These are phyloP conservation scores for Elgaria multicarinata DNA, from an alignment of 2,113 vertebrate species.

Conservation along the genomic window DNA sequence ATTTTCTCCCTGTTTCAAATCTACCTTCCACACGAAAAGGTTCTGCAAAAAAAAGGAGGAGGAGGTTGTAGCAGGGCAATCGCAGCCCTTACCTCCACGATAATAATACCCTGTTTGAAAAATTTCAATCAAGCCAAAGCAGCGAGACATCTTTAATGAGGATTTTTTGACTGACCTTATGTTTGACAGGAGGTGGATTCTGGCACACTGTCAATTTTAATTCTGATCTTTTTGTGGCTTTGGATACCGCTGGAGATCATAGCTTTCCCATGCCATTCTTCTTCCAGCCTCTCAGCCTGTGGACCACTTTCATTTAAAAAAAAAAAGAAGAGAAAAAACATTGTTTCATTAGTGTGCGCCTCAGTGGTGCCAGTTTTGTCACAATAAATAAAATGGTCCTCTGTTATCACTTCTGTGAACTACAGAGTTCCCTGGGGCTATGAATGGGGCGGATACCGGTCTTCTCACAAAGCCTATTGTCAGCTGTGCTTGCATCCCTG, in stretches of 20 bases:
- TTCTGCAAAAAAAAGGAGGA: conserved; percentile 28
- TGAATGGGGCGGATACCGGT: conserved; percentile 58
- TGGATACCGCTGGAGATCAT: conserved; percentile 73
- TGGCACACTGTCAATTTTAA: conserved; percentile 74
- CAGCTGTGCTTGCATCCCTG: conserved; percentile 25
- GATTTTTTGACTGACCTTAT: conserved; percentile 73
- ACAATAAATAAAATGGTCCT: conserved; percentile 62
- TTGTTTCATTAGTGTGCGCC: conserved; percentile 72
- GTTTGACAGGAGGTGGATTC: conserved; percentile 75
- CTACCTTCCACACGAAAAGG: conserved; percentile 62
- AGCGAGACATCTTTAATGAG: conserved; percentile 78
- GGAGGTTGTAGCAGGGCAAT: conserved; percentile 69
- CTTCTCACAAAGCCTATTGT: conserved; percentile 37
- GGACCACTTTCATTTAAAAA: conserved; percentile 50
- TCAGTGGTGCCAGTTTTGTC: conserved; percentile 59
- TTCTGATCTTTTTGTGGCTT: conserved; percentile 74
- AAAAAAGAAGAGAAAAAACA: neutral
- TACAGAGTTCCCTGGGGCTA: conserved; percentile 60
- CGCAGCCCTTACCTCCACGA: conserved; percentile 67
- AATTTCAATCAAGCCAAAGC: conserved; percentile 71
- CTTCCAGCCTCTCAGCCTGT: conserved; percentile 57
- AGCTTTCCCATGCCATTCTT: conserved; percentile 66
- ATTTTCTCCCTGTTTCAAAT: conserved; percentile 69
- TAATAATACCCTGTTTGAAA: conserved; percentile 73
- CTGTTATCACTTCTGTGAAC: conserved; percentile 65